A percentile compares a stretch with the other conserved stretches of the same genome.
Conservation (phyloP, 1,140 invertebrate species). For the Anthonomus grandis region DNA sequence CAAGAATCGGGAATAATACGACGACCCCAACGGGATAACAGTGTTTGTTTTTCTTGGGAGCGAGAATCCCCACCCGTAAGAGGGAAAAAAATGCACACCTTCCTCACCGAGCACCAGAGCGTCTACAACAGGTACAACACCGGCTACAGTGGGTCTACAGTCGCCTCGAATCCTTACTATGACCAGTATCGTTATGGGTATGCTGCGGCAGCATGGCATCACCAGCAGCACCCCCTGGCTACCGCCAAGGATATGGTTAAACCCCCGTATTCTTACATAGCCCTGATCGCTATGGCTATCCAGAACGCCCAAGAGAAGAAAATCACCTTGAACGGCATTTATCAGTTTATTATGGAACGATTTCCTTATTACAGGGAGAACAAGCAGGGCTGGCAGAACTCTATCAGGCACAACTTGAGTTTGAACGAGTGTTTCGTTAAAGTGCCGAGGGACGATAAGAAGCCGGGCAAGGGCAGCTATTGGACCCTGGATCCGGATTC, state of each 20-base stretch:
- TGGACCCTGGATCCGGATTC: constrained; percentile 96
- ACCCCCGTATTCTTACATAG: constrained; percentile 97
- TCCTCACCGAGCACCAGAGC: constrained; percentile 81
- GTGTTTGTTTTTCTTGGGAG: constrained; percentile 38
- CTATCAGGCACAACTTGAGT: constrained; percentile 93
- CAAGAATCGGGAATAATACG: constrained; percentile 45
- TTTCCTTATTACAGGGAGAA: constrained; percentile 98
- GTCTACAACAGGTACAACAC: constrained; percentile 57
- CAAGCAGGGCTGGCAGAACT: constrained; percentile 95
- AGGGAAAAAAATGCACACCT: constrained; percentile 73
- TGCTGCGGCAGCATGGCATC: constrained; percentile 57
- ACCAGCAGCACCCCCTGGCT: constrained; percentile 68
- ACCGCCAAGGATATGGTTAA: constrained; percentile 86
- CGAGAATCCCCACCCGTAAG: constrained; percentile 26
- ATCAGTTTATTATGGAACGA: constrained; percentile 97
- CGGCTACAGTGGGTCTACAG: constrained; percentile 42
- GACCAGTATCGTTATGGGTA: constrained; percentile 77
- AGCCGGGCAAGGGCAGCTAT: constrained; percentile 94
- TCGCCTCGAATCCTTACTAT: constrained; percentile 57
- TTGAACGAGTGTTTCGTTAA: constrained; percentile 99
- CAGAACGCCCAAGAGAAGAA: constrained; percentile 89
- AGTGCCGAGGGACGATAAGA: constrained; percentile 87
- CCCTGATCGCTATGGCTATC: constrained; percentile 97
- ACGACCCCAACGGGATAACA: constrained; percentile 44
- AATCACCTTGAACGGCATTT: constrained; percentile 96